Percentiles rank a stretch among this genome's conserved stretches.
These are phyloP conservation scores for Laothoe populi DNA, from an alignment of 2,888 invertebrate genomes.

Conservation along the genomic window DNA sequence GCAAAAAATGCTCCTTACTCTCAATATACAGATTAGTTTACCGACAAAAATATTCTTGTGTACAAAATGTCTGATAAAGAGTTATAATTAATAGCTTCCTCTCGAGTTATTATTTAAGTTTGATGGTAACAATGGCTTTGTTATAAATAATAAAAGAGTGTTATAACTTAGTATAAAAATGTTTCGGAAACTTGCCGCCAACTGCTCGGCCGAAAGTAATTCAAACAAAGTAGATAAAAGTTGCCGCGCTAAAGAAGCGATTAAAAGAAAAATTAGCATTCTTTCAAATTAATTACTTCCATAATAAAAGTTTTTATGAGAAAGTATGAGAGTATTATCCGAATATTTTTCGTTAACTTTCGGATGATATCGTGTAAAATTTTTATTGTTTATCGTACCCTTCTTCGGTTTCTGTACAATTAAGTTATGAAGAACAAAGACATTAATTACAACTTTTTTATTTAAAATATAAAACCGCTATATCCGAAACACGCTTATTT, in stretches of 20 bases:
- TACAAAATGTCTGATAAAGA: not conserved
- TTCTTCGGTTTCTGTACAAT: conserved; percentile 20
- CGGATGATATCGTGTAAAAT: conserved; percentile 45
- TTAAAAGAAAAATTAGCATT: conserved; percentile 83
- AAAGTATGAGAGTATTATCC: conserved; percentile 64
- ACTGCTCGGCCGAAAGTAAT: conserved; percentile 77
- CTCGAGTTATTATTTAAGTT: conserved; percentile 23
- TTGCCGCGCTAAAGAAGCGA: conserved; percentile 79
- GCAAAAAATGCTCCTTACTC: conserved; percentile 14
- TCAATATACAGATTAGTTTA: not conserved
- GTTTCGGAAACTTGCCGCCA: conserved; percentile 63
- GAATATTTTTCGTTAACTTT: conserved; percentile 55
- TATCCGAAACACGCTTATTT: no score
- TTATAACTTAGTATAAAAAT: conserved; percentile 62
- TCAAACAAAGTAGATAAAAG: conserved; percentile 83
- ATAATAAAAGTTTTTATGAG: conserved; percentile 76
- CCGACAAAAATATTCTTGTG: not conserved
- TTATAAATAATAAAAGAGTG: conserved; percentile 51
- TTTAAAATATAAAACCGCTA: not conserved
- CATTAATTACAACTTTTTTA: not conserved
- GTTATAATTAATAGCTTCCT: conserved; percentile 1
- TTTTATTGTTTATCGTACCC: conserved; percentile 40
- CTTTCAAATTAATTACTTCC: conserved; percentile 82
- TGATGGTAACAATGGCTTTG: conserved; percentile 46
- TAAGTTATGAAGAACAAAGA: not conserved